A percentile compares a stretch with the other conserved stretches of the same genome.
phyloP scores from a whole-genome alignment of 2,113 vertebrate genomes.

The Lichenostomus cassidix region DNA sequence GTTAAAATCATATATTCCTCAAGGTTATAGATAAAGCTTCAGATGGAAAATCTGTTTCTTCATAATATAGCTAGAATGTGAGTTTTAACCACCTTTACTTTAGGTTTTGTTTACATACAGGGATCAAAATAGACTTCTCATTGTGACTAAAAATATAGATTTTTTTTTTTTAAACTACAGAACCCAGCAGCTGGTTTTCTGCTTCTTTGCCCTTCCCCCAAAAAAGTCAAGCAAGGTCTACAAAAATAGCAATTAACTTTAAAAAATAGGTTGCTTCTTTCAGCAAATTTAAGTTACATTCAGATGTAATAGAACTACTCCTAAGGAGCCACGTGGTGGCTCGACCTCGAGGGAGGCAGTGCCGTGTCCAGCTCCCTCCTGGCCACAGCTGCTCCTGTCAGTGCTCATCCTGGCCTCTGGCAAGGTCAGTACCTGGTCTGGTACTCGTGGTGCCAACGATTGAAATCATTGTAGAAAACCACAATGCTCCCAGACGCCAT shows the following conservation, averaged over 20 bases:
- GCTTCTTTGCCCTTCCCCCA: conserved; percentile 65
- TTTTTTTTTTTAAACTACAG: conserved; percentile 80
- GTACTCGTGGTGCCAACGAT: conserved; percentile 97
- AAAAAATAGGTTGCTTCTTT: conserved; percentile 91
- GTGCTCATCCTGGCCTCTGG: background rate
- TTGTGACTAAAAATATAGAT: conserved; percentile 98
- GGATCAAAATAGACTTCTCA: conserved; percentile 95
- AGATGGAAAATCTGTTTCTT: conserved; percentile 56
- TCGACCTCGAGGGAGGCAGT: background rate
- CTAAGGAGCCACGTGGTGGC: background rate
- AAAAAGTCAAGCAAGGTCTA: conserved; percentile 87
- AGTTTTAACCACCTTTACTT: conserved; percentile 63
- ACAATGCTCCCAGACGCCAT: conserved; percentile 99
- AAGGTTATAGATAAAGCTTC: conserved; percentile 60
- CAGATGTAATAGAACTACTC: conserved; percentile 73
- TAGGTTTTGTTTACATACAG: conserved; percentile 70
- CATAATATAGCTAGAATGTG: conserved; percentile 51
- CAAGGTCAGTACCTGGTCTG: conserved; percentile 90
- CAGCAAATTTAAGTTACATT: conserved; percentile 87
- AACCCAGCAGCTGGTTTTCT: conserved; percentile 82
- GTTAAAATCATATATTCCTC: conserved; percentile 69
- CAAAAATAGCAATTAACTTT: conserved; percentile 98
- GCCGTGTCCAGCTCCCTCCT: background rate
- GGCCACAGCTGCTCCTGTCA: background rate
- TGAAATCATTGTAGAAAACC: conserved; percentile 98